Conservation (phyloP, 2,888 invertebrate genomes). For the Chouioia cunea region DNA sequence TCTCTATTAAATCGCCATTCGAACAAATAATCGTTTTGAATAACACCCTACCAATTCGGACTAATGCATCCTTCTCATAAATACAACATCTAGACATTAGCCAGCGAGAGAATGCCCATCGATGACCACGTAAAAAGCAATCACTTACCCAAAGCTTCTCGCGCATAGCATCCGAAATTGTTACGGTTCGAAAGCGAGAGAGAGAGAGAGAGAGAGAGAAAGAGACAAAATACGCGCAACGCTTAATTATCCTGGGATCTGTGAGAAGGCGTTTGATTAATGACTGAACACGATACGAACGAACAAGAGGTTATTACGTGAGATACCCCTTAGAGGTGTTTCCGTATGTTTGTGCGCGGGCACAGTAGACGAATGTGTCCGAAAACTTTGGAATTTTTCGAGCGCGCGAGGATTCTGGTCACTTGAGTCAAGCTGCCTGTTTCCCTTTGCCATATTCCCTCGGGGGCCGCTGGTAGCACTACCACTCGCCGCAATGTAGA, state of each 20-base stretch:
- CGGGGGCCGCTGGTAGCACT: conserved; percentile 7
- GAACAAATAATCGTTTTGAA: conserved; percentile 7
- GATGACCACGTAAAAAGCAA: conserved; percentile 25
- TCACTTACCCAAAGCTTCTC: conserved; percentile 16
- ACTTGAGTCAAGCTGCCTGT: conserved; percentile 19
- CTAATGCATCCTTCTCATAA: background rate
- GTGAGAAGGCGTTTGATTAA: conserved; percentile 29
- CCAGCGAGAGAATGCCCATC: background rate
- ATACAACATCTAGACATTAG: too few relatives aligned
- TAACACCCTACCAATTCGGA: conserved; percentile 12
- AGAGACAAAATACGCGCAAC: background rate
- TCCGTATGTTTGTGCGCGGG: background rate
- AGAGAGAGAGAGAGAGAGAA: background rate
- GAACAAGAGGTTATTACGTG: conserved; percentile 18
- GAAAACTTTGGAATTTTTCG: conserved; percentile 36
- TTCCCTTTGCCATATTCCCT: conserved; percentile 6
- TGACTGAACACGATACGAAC: conserved; percentile 20
- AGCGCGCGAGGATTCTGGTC: background rate
- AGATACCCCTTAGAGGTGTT: conserved; percentile 21
- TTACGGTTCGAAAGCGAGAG: conserved; percentile 11
- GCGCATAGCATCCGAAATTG: conserved; percentile 21
- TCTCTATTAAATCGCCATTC: conserved; percentile 5
- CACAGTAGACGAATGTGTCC: conserved; percentile 20
- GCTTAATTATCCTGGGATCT: too few relatives aligned
- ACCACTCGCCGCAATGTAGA: conserved; percentile 2